Evolutionary conservation across 2,888 invertebrate species (phyloP).

Genomic region (Cataglyphis altisquamis): DNA sequence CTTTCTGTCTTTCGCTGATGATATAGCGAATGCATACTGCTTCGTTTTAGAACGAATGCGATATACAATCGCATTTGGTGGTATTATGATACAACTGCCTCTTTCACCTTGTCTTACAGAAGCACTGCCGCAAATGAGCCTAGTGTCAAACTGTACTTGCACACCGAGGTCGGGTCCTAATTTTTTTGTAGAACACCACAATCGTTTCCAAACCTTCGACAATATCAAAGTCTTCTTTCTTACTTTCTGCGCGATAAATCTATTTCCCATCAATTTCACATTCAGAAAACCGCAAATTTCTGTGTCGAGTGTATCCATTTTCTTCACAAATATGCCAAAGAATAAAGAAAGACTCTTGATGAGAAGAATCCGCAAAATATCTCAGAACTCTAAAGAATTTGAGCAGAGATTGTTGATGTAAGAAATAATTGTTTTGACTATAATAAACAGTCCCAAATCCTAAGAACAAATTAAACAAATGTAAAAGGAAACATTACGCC

Average conservation of each 20-base stretch:
- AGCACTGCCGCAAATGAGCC: constrained; percentile 68
- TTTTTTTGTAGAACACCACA: constrained; percentile 82
- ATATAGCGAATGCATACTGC: constrained; percentile 91
- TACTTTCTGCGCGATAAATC: constrained; percentile 78
- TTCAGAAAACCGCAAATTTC: constrained; percentile 83
- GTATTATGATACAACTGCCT: constrained; percentile 85
- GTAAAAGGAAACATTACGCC: too few relatives aligned
- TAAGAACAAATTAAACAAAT: neutral
- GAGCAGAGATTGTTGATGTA: neutral
- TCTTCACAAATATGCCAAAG: neutral
- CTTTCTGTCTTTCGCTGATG: constrained; percentile 88
- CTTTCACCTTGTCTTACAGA: constrained; percentile 72
- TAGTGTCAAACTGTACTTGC: constrained; percentile 77
- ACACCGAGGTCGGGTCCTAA: constrained; percentile 77
- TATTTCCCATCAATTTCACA: constrained; percentile 81
- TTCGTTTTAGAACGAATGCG: constrained; percentile 90
- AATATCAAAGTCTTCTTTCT: constrained; percentile 79
- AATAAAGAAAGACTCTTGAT: neutral
- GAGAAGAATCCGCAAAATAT: neutral
- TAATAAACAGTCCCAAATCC: neutral
- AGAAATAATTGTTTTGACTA: neutral
- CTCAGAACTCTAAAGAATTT: neutral
- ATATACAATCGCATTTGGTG: constrained; percentile 88
- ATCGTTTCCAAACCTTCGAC: constrained; percentile 83
- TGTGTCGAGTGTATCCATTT: constrained; percentile 35